A percentile compares a stretch with the other conserved stretches of the same genome.
phyloP scores from a whole-genome alignment of 2,888 invertebrate genomes.

The Eupelmus urozonus region DNA sequence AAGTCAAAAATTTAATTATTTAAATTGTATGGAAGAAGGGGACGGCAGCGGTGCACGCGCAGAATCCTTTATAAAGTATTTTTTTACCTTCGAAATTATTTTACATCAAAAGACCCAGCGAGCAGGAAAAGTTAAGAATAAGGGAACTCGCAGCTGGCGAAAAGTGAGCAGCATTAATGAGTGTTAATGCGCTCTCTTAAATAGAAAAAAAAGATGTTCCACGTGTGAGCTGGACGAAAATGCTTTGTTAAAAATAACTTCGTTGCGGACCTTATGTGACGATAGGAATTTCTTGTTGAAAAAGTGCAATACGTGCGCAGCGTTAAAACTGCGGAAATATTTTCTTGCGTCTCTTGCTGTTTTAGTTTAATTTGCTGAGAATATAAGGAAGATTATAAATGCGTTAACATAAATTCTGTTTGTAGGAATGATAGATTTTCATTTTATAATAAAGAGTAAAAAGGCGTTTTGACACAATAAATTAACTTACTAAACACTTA shows the following conservation, averaged over 20 bases:
- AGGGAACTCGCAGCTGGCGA: neutral
- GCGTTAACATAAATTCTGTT: too few relatives aligned
- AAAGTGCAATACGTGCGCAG: neutral
- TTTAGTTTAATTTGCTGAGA: too few relatives aligned
- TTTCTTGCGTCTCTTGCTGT: too few relatives aligned
- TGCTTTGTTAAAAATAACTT: neutral
- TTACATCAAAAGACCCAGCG: constrained; percentile 4
- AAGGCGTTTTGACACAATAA: too few relatives aligned
- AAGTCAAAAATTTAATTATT: constrained; percentile 47
- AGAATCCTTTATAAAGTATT: constrained; percentile 46
- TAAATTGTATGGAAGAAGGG: constrained; percentile 41
- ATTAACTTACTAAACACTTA: too few relatives aligned
- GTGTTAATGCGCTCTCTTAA: constrained; percentile 4
- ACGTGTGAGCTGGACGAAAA: neutral
- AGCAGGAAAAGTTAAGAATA: constrained; percentile 19
- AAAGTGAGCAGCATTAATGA: constrained; percentile 19
- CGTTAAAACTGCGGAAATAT: too few relatives aligned
- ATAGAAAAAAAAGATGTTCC: constrained; percentile 25
- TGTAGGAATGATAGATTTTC: too few relatives aligned
- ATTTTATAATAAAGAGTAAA: too few relatives aligned
- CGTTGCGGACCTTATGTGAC: neutral
- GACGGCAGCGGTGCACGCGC: constrained; percentile 5
- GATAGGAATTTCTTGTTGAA: neutral
- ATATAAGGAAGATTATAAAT: too few relatives aligned
- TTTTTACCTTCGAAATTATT: constrained; percentile 26